Evolutionary conservation across 2,113 vertebrate genomes (phyloP), one percentile per base, ranked within the genome.

Genomic region (Dipodomys spectabilis): DNA sequence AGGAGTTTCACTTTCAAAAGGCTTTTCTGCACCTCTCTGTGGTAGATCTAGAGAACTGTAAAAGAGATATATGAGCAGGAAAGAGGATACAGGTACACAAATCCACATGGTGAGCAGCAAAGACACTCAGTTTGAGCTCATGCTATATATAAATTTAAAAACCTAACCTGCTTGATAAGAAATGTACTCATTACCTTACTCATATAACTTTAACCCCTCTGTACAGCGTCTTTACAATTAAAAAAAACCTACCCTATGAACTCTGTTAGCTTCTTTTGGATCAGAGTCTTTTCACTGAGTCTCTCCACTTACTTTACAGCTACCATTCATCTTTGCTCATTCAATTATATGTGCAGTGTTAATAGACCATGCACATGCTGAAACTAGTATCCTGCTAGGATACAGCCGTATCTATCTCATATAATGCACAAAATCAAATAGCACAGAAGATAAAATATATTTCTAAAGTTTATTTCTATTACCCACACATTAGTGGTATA

Each of bases 31-130:
- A 20, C 4, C 25, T 45, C 1, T 57, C 25, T 82, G 25, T 86
- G 71, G 39, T 79, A 9, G 53, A 30, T 86, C 10, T n/a, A 25
- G 28, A 64, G 9, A 16, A 2, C 39, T 78, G 6, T 4, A 3
- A 18, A 2, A 62, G 32, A 62, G 20, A 68, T 12, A 1, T 1
- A 11, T 53, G 6, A 7, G 18, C 28, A 0, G 11, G 4, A 3
- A 32, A 78, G 2, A 15, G 1, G 7, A 2, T 15, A 0, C n/a
- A 1, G 45, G 9, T 16, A 20, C 30, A 91, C 30, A 16, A 39
- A 85, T 73, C 11, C 19, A 27, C 8, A 11, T 19, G 3, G 20
- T 72, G 15, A 87, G 4, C 6, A 13, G 6, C 20, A 71, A 62
- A 77, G 22, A 28, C 4, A 30, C 7, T 69, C 16, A 84, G 1